Evolutionary conservation across 2,888 invertebrate species (phyloP), one percentile per base, ranked within the genome.

Genomic region (Corbicula japonica): DNA sequence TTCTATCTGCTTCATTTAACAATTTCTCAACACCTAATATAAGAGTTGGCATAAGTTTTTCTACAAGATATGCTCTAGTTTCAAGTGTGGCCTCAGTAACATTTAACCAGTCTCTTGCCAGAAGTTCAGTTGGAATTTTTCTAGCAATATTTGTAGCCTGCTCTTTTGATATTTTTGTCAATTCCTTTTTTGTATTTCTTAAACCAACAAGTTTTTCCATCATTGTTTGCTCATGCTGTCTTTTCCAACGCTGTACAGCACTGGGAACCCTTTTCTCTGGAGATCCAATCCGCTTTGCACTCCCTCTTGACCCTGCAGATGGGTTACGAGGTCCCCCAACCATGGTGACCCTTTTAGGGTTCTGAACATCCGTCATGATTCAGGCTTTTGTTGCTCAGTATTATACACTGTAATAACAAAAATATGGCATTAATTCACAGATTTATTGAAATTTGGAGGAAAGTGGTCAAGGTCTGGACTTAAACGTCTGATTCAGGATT

Each of bases 1-100:
- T 76, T 65, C 88, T 89, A 52, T 93, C 91, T 4, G 91, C 93
- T 78, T 93, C 93, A 34, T 87, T 90, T 44, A 94, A 77, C 0
- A 94, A 88, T 76, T 93, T 93, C 77, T 94, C 93, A n/a, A 93
- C 87, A 0, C 93, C 93, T 6, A 93, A 86, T 61, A 93, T 92
- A 35, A 94, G 76, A 4, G 92, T 92, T 6, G 94, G 94, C 34
- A 94, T 76, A 23, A 94, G 83, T 77, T 92, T 92, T 62, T 93
- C 93, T 10, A 93, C 91, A 35, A 93, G 79, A 81, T 89, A 93
- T 4, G 91, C 90, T 46, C 92, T 82, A 4, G 92, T 89, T 80
- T 93, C 93, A 1, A 91, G 88, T 1, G 92, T 91, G 1, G 91
- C 91, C 71, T 89, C 83, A 52, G 89, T 88, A 26, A 90, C 88